Evolutionary conservation across 2,797 vertebrate genomes (phyloP).

Genomic region (Microctenopoma stevenorrisi): DNA sequence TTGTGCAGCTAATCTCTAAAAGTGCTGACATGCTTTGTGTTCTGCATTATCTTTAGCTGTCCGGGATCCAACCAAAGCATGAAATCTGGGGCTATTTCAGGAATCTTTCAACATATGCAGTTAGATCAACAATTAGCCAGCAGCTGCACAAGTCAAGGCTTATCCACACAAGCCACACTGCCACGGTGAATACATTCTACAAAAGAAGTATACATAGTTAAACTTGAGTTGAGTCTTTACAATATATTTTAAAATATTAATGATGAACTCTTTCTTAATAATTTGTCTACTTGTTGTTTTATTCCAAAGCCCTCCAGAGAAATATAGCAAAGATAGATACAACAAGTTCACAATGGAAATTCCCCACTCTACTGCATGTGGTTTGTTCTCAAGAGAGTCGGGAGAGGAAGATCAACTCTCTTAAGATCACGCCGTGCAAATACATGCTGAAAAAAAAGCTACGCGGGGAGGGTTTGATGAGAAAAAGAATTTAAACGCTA

Average conservation of each 20-base stretch:
- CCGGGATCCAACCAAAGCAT: slow-evolving; percentile 71
- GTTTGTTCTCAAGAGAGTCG: slow-evolving; percentile 53
- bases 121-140: slow-evolving; percentile 62
- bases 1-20: slow-evolving; percentile 81
- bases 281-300: background rate
- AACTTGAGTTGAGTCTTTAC: slow-evolving; percentile 8
- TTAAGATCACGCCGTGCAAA: slow-evolving; percentile 52
- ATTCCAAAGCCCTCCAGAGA: slow-evolving; percentile 15
- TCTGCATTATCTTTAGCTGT: slow-evolving; percentile 77
- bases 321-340: slow-evolving; percentile 36
- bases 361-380: slow-evolving; percentile 52
- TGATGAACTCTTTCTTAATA: background rate
- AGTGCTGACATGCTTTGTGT: slow-evolving; percentile 82
- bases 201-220: slow-evolving; percentile 13
- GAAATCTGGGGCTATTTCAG: slow-evolving; percentile 73
- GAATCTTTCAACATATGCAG: slow-evolving; percentile 71
- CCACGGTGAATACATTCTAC: slow-evolving; percentile 26
- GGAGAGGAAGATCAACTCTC: slow-evolving; percentile 39
- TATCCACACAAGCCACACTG: slow-evolving; percentile 52
- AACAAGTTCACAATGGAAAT: slow-evolving; percentile 52
- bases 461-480: slow-evolving; percentile 27
- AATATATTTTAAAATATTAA: background rate
- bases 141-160: slow-evolving; percentile 60
- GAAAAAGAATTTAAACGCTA: slow-evolving; percentile 39
- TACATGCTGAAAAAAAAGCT: slow-evolving; percentile 41